Evolutionary conservation across 2,113 vertebrate species (phyloP), one percentile per base, ranked within the genome.

Genomic region (Murina feae): DNA sequence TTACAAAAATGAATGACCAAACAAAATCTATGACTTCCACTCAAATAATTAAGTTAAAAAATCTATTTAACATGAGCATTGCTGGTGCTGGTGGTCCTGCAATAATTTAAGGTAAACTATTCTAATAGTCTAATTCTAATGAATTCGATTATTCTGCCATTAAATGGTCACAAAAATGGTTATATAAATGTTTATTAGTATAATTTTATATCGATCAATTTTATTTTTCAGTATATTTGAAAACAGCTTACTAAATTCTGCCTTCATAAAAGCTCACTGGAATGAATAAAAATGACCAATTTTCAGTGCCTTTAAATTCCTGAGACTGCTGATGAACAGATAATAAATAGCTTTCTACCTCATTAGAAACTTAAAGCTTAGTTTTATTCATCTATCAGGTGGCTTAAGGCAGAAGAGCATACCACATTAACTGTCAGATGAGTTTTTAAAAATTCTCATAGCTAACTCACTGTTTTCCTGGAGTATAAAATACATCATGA

Each of bases 351-450:
- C 2, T 28, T 74, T 69, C n/a, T 95, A 66, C 37, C 63, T 88
- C 49, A 83, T 63, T 87, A 60, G 83, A 86, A 95, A 91, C 28
- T 75, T 44, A 91, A 91, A 82, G 18, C 66, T 55, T 74, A 35
- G 13, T 87, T 91, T 91, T 82, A 49, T 91, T 95, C 25, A 75
- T 47, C 82, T 91, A 55, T 66, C 47, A 47, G 74, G 65, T 51
- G 16, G 81, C 32, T 87, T 91, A 58, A 68, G 55, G 37, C 58
- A 86, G 68, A 91, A 58, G 5, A 81, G 18, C 68, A 80, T 53
- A 82, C 10, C 21, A 47, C 23, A 3, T 80, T 90, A 91, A 86
- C 37, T 74, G 30, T 86, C 53, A 63, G 53, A 69, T 60, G 63
- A 80, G 35, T 25, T 71, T 51, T 75, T 37, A 63, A 72, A 63